Base-by-base conservation (phyloP, 2,113 vertebrate genomes). In the Sclerurus mexicanus region DNA sequence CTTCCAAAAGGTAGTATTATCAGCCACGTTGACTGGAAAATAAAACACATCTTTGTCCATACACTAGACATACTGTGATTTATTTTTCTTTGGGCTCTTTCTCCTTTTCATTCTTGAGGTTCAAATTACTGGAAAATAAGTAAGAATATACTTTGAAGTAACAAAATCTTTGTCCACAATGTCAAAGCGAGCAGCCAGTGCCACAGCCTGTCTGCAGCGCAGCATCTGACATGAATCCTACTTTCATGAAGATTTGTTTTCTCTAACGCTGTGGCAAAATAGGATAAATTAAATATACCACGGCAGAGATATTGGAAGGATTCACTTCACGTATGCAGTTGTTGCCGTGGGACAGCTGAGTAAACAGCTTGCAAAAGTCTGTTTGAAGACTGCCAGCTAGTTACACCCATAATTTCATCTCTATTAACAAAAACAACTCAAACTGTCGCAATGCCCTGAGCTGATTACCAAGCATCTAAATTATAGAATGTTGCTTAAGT, bases 391-490 rank as follows among this genome's bases (percentile, higher is more conserved):
- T 97, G 98, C 98, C 98, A 98, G 97, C 98, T 96, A 98, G 98
- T 98, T 98, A 98, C 98, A 97, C 98, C 98, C 98, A 98, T 98
- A 98, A 98, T 98, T 98, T 98, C 97, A 98, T 98, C 97, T 98
- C 97, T 97, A 97, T 98, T 98, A 98, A 98, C 96, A 98, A 98
- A 98, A 98, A 98, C 98, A 98, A 97, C 97, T 96, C 96, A 89
- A 88, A 97, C 97, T 98, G 98, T 96, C 18, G 93, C 97, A 94
- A 92, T 95, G 95, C 96, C 96, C 72, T 6, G 8, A 93, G 95
- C 78, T 95, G 97, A 97, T 97, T 97, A 94, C 91, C 24, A 67
- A 96, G 94, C 64, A 87, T 83, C 95, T 97, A 91, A 97, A 92
- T 98, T 98, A 98, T 91, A 95, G 95, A 98, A 81, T 97, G 97